These are phyloP conservation scores for Sarcophaga variegata DNA, from an alignment of 2,888 invertebrate species.

Conservation along the genomic window DNA sequence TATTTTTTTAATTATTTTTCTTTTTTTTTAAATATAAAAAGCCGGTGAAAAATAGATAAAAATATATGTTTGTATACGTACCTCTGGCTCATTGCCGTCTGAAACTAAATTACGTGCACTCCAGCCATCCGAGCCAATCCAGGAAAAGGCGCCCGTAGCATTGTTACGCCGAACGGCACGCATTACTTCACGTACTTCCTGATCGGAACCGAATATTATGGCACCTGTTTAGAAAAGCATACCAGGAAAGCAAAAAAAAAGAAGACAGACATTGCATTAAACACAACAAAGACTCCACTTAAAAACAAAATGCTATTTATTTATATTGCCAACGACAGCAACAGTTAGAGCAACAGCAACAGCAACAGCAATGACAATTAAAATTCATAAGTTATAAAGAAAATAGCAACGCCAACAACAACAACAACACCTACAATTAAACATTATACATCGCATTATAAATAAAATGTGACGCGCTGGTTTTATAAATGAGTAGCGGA, in stretches of 20 bases:
- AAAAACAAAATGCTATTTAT: background rate
- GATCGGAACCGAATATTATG: conserved; percentile 97
- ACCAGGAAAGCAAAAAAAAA: background rate
- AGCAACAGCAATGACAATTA: background rate
- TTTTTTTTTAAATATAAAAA: background rate
- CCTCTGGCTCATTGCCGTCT: conserved; percentile 93
- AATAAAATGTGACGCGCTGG: background rate
- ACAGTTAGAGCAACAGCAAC: background rate
- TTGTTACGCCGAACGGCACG: conserved; percentile 93
- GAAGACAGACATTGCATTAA: background rate
- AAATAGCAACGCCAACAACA: background rate
- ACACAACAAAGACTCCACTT: background rate
- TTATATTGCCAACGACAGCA: background rate
- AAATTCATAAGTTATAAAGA: background rate
- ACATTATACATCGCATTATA: background rate
- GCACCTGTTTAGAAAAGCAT: conserved; percentile 85
- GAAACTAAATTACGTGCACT: conserved; percentile 93
- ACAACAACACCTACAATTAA: background rate
- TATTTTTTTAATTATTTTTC: too few species aligned
- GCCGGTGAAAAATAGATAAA: background rate
- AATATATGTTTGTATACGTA: conserved; percentile 70
- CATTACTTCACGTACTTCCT: conserved; percentile 98
- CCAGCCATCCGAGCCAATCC: conserved; percentile 99
- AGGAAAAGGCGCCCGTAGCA: conserved; percentile 94
- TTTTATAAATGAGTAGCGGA: conserved; percentile 3